Evolutionary conservation across 2,888 invertebrate species (phyloP), one percentile per base, ranked within the genome.

Genomic region (Pollenia amentaria): DNA sequence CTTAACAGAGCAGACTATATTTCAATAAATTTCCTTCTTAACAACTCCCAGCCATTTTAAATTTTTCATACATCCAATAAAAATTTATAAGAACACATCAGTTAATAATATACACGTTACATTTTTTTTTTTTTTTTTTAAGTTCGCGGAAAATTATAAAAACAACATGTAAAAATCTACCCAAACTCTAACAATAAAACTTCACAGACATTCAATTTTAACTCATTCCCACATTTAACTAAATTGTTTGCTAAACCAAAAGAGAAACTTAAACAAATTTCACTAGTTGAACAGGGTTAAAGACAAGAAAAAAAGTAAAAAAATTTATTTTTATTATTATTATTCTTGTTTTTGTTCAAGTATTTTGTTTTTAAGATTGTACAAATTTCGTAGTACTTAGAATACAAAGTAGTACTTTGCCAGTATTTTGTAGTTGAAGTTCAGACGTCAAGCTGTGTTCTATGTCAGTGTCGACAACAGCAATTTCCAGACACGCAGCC

Each of bases 361-460:
- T 67, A 67, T 67, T 77, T 69, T 60, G 60, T 79, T 70, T 73
- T 53, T 48, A 51, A 70, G 57, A 77, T 78, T 73, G 62, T 75
- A 75, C 16, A 78, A 78, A 64, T 82, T 82, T 69, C 72, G 57
- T 18, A 46, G 70, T 76, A 65, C 80, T 85, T 80, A 80, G 57
- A 29, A 62, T 29, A 9, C 10, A 29, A 75, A 72, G 60, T 60
- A 75, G 40, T 62, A 60, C 79, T 73, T 75, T 57, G 51, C 46
- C 29, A 42, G 18, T 62, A 55, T 72, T 62, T 69, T 69, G 21
- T 18, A 69, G 53, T 78, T 78, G 62, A 82, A 82, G 82, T 82
- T 78, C 72, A 79, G 78, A 79, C 84, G 67, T 87, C 88, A 85
- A 62, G 87, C 88, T 88, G 84, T 87, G 86, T 77, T 62, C 72